A percentile compares a stretch with the other conserved stretches of the same genome.
These are phyloP conservation scores for Sebastes diploproa DNA, from an alignment of 2,797 vertebrate genomes.

Conservation along the genomic window DNA sequence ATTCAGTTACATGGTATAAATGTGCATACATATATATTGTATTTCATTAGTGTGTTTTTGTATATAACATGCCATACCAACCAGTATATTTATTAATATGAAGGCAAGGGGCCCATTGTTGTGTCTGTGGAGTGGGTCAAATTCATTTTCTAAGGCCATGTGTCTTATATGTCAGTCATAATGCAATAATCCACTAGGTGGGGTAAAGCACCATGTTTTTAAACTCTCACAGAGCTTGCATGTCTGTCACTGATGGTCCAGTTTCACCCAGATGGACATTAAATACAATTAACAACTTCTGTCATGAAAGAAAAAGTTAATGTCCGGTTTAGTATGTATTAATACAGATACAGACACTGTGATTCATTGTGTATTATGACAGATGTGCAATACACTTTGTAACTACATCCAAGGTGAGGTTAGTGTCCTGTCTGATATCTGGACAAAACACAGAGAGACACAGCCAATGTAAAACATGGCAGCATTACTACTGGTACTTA, in stretches of 20 bases:
- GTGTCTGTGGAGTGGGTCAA: background rate
- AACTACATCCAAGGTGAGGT: background rate
- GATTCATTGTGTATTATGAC: background rate
- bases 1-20: background rate
- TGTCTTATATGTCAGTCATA: background rate
- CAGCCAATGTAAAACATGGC: background rate
- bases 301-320: background rate
- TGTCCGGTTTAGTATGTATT: background rate
- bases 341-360: background rate
- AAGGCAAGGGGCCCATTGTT: background rate
- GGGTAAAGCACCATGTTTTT: slow-evolving; percentile 24
- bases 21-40: background rate
- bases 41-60: background rate
- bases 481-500: background rate
- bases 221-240: background rate
- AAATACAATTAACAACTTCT: background rate
- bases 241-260: background rate
- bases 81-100: background rate
- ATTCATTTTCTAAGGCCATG: background rate
- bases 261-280: background rate
- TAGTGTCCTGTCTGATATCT: background rate
- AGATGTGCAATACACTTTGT: background rate
- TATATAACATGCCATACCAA: background rate
- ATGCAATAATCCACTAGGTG: slow-evolving; percentile 58
- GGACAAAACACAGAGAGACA: background rate